Evolutionary conservation across 2,113 vertebrate genomes (phyloP).

Genomic region (Chinchilla lanigera): DNA sequence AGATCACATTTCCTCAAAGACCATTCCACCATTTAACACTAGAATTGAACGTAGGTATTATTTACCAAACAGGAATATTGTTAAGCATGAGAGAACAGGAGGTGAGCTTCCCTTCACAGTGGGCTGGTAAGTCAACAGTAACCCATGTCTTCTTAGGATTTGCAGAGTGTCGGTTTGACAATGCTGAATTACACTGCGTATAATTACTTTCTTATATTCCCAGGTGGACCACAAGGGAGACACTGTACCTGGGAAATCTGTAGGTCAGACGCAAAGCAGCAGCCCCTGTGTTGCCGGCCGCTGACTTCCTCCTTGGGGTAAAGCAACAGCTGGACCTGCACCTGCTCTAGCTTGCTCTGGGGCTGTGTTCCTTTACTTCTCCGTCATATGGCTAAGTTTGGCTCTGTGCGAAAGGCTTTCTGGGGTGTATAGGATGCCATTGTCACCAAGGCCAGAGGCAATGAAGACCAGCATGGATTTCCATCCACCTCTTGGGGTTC

Average conservation of each 20-base stretch:
- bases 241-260: not conserved
- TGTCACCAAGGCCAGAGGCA: not conserved
- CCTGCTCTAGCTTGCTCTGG: not conserved
- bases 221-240: not conserved
- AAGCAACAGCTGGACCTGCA: not conserved
- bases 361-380: not conserved
- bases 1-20: not conserved
- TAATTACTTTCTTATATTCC: not conserved
- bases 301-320: not conserved
- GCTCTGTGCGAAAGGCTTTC: not conserved
- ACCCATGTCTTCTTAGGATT: not conserved
- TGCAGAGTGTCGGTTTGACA: not conserved
- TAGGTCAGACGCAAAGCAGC: not conserved
- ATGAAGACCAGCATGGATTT: not conserved
- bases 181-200: not conserved
- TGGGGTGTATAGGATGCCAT: not conserved
- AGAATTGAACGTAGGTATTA: not conserved
- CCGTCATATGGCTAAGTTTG: not conserved
- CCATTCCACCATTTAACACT: not conserved
- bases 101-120: not conserved
- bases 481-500: not conserved
- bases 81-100: not conserved
- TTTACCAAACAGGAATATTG: not conserved
- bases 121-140: not conserved
- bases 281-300: not conserved